A percentile compares a stretch with the other conserved stretches of the same genome.
phyloP scores from a whole-genome alignment of 2,797 vertebrate genomes.

The Etheostoma perlongum region DNA sequence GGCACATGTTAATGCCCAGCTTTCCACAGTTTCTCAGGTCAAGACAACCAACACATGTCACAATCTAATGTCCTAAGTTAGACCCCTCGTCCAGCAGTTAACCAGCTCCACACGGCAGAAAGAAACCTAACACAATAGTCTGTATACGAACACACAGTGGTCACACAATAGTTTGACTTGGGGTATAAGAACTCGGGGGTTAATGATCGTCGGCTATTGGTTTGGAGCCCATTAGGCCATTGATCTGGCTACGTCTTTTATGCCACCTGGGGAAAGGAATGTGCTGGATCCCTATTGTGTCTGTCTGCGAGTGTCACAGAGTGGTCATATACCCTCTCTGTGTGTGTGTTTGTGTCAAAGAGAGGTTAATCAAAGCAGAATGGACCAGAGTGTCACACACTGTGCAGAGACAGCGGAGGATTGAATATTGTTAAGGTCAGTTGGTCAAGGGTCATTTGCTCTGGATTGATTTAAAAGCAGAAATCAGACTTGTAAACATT shows the following conservation, averaged over 20 bases:
- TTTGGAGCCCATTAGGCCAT: conserved; percentile 69
- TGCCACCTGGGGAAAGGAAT: conserved; percentile 81
- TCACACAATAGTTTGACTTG: conserved; percentile 66
- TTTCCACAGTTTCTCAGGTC: conserved; percentile 18
- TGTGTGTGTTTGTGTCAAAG: conserved; percentile 61
- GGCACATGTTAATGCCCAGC: background rate
- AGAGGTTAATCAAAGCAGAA: conserved; percentile 66
- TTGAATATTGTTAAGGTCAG: conserved; percentile 55
- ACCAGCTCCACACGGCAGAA: conserved; percentile 59
- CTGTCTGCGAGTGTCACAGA: conserved; percentile 62
- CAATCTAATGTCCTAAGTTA: conserved; percentile 31
- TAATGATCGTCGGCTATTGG: conserved; percentile 69
- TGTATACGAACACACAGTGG: conserved; percentile 42
- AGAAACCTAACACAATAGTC: conserved; percentile 35
- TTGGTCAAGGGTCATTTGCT: conserved; percentile 54
- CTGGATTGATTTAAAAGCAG: conserved; percentile 10
- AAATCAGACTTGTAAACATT: conserved; percentile 1
- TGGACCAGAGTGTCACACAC: conserved; percentile 50
- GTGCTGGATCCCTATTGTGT: conserved; percentile 65
- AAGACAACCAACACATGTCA: conserved; percentile 27
- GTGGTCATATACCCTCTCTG: conserved; percentile 57
- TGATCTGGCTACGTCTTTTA: conserved; percentile 71
- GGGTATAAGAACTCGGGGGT: conserved; percentile 63
- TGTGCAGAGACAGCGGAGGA: conserved; percentile 53
- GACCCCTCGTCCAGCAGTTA: conserved; percentile 56